Evolutionary conservation across 2,113 vertebrate genomes (phyloP).

Genomic region (Dipodomys spectabilis): DNA sequence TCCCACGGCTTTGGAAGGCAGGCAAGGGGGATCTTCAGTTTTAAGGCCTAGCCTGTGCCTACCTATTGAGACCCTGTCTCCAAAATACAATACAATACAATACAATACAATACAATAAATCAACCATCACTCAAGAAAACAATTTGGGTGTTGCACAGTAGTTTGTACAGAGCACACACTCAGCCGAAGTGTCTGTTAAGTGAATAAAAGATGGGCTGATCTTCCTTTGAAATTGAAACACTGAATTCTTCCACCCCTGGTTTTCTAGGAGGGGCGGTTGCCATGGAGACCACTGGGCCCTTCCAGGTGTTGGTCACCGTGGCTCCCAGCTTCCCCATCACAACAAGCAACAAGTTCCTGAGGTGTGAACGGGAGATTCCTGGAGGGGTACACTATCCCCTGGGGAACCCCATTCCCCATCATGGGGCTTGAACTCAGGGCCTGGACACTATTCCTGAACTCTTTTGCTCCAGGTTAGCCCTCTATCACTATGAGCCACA

Average conservation of each 20-base stretch:
- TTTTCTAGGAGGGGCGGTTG: slow-evolving; percentile 82
- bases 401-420: not conserved
- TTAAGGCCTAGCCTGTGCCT: not conserved
- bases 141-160: not conserved
- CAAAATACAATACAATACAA: too few species aligned
- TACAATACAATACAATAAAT: too few species aligned
- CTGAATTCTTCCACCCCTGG: slow-evolving; percentile 77
- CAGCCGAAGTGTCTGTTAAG: not conserved
- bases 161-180: not conserved
- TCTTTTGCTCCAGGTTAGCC: too few species aligned
- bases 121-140: not conserved
- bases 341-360: not conserved
- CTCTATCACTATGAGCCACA: too few species aligned
- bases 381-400: not conserved
- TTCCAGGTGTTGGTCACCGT: slow-evolving; percentile 70
- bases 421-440: too few species aligned
- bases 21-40: not conserved
- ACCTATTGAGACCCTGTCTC: too few species aligned
- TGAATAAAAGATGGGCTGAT: not conserved
- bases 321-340: slow-evolving; percentile 71
- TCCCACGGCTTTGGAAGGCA: not conserved
- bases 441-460: too few species aligned
- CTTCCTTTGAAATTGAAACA: slow-evolving; percentile 26
- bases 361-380: not conserved
- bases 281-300: slow-evolving; percentile 75